These are phyloP conservation scores for Andrena cerasifolii DNA, from an alignment of 1,140 invertebrate species.

Conservation along the genomic window DNA sequence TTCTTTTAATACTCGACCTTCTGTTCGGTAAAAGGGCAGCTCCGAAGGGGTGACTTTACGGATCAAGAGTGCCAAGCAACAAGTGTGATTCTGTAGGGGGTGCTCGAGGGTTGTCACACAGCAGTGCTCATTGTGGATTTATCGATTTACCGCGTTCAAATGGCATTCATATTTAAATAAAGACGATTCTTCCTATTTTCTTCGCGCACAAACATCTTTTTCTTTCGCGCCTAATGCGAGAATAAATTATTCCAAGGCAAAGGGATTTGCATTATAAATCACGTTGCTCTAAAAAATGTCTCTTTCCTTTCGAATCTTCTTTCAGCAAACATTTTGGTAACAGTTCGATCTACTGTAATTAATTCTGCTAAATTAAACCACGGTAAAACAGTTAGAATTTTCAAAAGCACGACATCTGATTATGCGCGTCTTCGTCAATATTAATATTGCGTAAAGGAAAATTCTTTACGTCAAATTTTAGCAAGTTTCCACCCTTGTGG, in stretches of 20 bases:
- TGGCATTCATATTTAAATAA: constrained; percentile 41
- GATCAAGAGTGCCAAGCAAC: constrained; percentile 69
- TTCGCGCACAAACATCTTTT: neutral
- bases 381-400: neutral
- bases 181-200: neutral
- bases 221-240: too few species aligned
- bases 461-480: too few species aligned
- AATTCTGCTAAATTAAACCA: too few species aligned
- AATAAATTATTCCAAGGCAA: neutral
- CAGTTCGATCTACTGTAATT: too few species aligned
- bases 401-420: too few species aligned
- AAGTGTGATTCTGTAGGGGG: constrained; percentile 72
- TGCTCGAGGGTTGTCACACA: constrained; percentile 56
- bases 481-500: too few species aligned
- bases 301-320: too few species aligned
- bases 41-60: constrained; percentile 61
- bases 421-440: too few species aligned
- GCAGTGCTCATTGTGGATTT: constrained; percentile 59
- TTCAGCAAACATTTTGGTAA: too few species aligned
- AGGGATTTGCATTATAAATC: constrained; percentile 30
- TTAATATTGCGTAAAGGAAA: too few species aligned
- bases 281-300: too few species aligned
- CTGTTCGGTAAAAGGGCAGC: constrained; percentile 64
- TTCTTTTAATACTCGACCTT: constrained; percentile 71
- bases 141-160: constrained; percentile 53